Percentiles rank a stretch among this genome's conserved stretches.
These are phyloP conservation scores for Zaprionus bogoriensis DNA, from an alignment of 2,888 invertebrate species.

Conservation along the genomic window DNA sequence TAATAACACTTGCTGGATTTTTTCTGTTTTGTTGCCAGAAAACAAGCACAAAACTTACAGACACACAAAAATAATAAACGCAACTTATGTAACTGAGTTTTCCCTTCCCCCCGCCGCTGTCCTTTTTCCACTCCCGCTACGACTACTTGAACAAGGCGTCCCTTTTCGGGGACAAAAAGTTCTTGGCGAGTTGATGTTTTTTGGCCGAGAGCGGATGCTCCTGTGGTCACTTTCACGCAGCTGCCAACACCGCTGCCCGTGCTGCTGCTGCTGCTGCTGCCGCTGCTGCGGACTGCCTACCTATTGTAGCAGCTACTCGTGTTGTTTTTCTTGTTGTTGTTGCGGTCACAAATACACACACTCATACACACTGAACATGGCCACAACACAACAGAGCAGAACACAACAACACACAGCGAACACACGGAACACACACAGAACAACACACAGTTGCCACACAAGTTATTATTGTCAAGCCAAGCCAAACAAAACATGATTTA, in stretches of 20 bases:
- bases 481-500: constrained; percentile 77
- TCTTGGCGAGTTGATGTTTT: constrained; percentile 66
- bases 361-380: constrained; percentile 54
- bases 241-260: constrained; percentile 67
- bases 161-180: constrained; percentile 58
- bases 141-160: constrained; percentile 25
- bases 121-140: background rate
- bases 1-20: background rate
- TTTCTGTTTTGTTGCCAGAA: constrained; percentile 41
- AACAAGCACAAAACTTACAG: constrained; percentile 67
- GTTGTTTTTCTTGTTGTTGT: no score
- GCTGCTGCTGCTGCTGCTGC: no score
- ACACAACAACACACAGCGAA: constrained; percentile 47
- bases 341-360: constrained; percentile 22
- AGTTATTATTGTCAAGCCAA: constrained; percentile 77
- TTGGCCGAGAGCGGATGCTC: constrained; percentile 54
- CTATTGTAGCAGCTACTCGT: constrained; percentile 15
- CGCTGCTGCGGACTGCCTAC: constrained; percentile 52
- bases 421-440: constrained; percentile 42
- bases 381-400: constrained; percentile 62
- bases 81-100: constrained; percentile 71
- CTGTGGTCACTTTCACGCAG: constrained; percentile 76
- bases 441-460: constrained; percentile 34
- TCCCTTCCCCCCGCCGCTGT: constrained; percentile 5
- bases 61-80: constrained; percentile 67